phyloP scores from a whole-genome alignment of 2,113 vertebrate genomes.

The Ptilorrhoa leucosticta region DNA sequence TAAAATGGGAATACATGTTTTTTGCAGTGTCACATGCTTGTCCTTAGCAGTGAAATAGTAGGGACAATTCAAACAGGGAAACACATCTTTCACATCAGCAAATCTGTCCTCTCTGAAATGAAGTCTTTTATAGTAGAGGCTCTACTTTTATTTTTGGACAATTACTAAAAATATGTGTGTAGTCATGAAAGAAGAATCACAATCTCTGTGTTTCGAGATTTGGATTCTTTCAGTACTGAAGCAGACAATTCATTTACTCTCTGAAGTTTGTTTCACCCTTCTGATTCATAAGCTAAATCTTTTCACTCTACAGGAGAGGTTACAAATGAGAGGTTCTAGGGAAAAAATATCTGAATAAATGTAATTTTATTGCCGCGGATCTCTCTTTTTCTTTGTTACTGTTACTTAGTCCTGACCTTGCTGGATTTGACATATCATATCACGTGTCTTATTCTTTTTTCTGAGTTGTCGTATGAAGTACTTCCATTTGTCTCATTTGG shows the following conservation, averaged over 20 bases:
- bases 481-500: slow-evolving; percentile 64
- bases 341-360: not conserved
- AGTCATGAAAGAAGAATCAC: not conserved
- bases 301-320: not conserved
- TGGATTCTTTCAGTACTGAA: not conserved
- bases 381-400: not conserved
- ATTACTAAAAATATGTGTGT: not conserved
- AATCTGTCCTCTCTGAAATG: not conserved
- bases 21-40: not conserved
- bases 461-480: slow-evolving; percentile 30
- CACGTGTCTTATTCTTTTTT: not conserved
- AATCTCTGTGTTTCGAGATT: not conserved
- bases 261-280: not conserved
- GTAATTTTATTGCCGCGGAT: not conserved
- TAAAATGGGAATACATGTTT: not conserved
- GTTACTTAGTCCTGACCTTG: slow-evolving; percentile 18
- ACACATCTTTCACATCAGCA: not conserved
- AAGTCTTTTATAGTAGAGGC: not conserved
- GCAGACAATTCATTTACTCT: not conserved
- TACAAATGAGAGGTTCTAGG: not conserved
- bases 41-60: not conserved
- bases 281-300: not conserved
- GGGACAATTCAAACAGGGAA: not conserved
- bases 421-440: not conserved
- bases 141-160: not conserved